Base-by-base conservation (phyloP, 2,888 invertebrate genomes). In the Rhorus exstirpatorius region DNA sequence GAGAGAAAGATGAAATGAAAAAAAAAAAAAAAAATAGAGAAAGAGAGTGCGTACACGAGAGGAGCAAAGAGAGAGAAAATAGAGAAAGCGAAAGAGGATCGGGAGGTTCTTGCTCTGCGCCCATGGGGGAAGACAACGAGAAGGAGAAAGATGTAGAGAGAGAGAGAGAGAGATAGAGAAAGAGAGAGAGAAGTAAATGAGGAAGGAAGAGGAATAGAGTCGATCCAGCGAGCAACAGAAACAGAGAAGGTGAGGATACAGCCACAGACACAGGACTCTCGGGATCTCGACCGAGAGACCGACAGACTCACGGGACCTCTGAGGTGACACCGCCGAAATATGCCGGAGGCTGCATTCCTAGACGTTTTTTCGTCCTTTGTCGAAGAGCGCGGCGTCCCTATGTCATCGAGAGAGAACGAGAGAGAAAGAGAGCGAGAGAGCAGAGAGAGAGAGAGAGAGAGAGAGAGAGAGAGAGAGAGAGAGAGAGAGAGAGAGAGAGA, bases 301-400 rank as follows among this genome's bases (percentile, higher is more conserved):
- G 74, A 71, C 68, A 58, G 76, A 80, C 83, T 82, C 80, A 81
- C 79, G 76, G 70, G 78, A 85, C 83, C 86, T 86, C 86, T 85
- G 85, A 91, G 90, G 91, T 91, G 91, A 91, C 91, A 91, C 91
- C 86, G 90, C 90, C 90, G 91, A 91, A 91, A 91, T 91, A 91
- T 91, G 90, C 87, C 82, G 84, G 74, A 58, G 83, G 89, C 85
- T 88, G 87, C 90, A 91, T 91, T 91, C 91, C 90, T 91, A 91
- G 90, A 90, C 87, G 88, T 91, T 91, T 91, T 91, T 91, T 91
- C 87, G 84, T 89, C 87, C 90, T 91, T 91, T 90, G 91, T 91
- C 88, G 87, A 91, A 60, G 67, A 74, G 86, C 88, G 90, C 90
- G 89, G 90, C 90, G 88, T 90, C 89, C 89, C 88, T 88, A 85